A percentile compares a stretch with the other conserved stretches of the same genome.
phyloP scores from a whole-genome alignment of 2,113 vertebrate species.

The Mormoops blainvillei region DNA sequence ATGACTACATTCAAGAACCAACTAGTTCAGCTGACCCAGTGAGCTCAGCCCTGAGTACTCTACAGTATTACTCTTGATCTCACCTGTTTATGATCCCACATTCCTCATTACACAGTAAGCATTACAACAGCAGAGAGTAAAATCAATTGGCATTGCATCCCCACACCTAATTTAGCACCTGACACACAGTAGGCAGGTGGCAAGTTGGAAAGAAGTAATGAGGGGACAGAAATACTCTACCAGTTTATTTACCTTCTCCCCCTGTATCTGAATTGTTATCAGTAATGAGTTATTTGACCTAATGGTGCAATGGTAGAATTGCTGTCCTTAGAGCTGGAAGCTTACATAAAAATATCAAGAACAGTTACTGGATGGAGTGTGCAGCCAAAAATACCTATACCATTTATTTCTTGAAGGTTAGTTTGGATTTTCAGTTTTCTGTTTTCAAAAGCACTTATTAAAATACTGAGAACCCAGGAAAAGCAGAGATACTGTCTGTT shows the following conservation, averaged over 20 bases:
- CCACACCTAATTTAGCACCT: neutral
- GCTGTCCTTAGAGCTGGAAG: neutral
- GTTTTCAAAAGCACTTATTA: neutral
- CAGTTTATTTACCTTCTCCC: neutral
- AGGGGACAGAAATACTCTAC: neutral
- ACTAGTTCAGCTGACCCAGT: neutral
- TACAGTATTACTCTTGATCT: neutral
- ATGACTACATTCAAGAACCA: neutral
- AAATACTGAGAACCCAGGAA: neutral
- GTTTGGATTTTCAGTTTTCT: neutral
- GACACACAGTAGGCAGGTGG: neutral
- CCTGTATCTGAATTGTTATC: neutral
- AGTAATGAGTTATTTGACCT: neutral
- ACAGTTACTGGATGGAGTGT: neutral
- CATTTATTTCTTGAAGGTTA: neutral
- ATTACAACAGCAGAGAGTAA: neutral
- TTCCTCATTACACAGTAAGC: neutral
- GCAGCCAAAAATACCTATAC: neutral
- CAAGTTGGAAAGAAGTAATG: neutral
- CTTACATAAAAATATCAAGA: neutral
- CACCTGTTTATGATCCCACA: neutral
- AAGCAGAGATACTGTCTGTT: neutral
- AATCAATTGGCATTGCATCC: neutral
- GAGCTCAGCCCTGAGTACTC: neutral
- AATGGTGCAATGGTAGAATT: neutral